Evolutionary conservation across 2,888 invertebrate genomes (phyloP), one percentile per base, ranked within the genome.

Genomic region (Agonum fuliginosum): DNA sequence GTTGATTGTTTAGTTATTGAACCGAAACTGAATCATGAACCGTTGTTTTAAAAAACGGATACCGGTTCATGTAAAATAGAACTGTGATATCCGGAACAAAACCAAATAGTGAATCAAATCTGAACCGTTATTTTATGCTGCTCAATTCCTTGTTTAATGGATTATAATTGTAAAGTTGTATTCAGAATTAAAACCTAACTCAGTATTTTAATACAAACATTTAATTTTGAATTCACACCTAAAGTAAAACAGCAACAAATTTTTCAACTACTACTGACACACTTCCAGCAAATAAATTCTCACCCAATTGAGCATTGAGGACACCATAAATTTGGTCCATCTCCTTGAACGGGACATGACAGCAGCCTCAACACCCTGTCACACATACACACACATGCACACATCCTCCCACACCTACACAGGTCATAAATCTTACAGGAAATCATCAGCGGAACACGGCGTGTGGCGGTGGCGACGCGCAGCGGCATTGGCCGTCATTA

Each of bases 401-500:
- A 8, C n/a, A n/a, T n/a, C n/a, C n/a, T n/a, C n/a, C 5, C 54
- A 20, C 30, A 30, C 58, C 54, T 30, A 62, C 58, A 14, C 30
- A 54, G 58, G 58, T 24, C 22, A 69, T 69, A 69, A 69, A 69
- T 69, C 69, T 69, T 69, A 24, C 20, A 43, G 43, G 69, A 43
- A 46, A 69, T 69, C 69, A 69, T 69, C 43, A 69, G 69, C 69
- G 43, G 14, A 46, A 62, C 27, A 17, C 27, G 27, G 58, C 22
- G 17, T 10, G 12, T 12, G 8, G 12, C n/a, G n/a, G n/a, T n/a
- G 0, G 54, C 22, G 24, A 12, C 24, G 54, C 54, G 54, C 24
- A n/a, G 12, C 30, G 8, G 27, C 27, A 27, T 30, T 27, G 58
- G 30, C 58, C 17, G 58, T 62, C 58, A 62, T 62, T 62, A 62